Conservation (phyloP, 2,888 invertebrate genomes). For the Doris montereyensis region DNA sequence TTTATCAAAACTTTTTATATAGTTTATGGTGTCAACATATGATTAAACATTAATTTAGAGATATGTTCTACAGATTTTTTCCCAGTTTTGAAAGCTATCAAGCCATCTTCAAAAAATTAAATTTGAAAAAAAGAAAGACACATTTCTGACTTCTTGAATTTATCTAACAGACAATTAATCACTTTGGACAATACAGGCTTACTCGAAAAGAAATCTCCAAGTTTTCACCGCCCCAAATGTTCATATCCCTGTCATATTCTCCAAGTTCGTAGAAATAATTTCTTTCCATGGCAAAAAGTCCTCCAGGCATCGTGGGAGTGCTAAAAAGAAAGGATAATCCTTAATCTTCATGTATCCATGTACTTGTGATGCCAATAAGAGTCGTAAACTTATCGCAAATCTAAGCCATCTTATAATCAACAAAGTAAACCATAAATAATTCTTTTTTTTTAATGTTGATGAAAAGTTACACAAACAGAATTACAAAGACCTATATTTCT, state of each 20-base stretch:
- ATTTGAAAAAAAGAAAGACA: not conserved
- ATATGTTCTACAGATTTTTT: too few relatives aligned
- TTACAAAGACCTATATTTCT: too few relatives aligned
- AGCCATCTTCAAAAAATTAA: not conserved
- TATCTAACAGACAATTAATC: too few relatives aligned
- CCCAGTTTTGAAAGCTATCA: not conserved
- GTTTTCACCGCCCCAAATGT: constrained; percentile 99
- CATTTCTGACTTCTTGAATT: constrained; percentile 1
- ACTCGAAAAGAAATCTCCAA: constrained; percentile 96
- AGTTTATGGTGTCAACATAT: too few relatives aligned
- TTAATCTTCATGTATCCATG: not conserved
- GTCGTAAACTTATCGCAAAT: not conserved
- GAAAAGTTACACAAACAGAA: too few relatives aligned
- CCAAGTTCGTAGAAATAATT: constrained; percentile 91
- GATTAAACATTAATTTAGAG: too few relatives aligned
- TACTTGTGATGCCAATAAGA: not conserved
- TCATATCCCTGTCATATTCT: constrained; percentile 95
- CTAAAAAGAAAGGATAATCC: constrained; percentile 42
- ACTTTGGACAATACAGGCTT: too few relatives aligned
- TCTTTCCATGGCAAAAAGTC: constrained; percentile 92
- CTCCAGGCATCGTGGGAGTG: constrained; percentile 78
- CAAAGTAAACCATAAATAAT: too few relatives aligned
- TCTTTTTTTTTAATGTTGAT: too few relatives aligned
- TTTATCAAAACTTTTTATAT: too few relatives aligned
- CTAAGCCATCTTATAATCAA: not conserved